phyloP scores from a whole-genome alignment of 2,888 invertebrate species.

The Pseudeuparius sepicola region DNA sequence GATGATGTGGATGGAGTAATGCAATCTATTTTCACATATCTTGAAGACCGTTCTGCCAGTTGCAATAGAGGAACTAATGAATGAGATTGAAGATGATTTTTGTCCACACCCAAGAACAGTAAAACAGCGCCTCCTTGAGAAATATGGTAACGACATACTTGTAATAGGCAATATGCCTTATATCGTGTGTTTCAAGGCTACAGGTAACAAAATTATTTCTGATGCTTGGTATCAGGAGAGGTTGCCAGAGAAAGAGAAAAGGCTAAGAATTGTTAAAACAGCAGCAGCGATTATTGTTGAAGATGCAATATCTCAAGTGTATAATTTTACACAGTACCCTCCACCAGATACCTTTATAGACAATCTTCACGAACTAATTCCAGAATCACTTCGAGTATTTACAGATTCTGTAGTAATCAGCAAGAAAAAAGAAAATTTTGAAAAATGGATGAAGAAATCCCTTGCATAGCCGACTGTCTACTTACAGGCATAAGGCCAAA shows the following conservation, averaged over 20 bases:
- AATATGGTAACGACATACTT: slow-evolving; percentile 5
- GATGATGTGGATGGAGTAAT: slow-evolving; percentile 7
- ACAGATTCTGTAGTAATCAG: slow-evolving; percentile 20
- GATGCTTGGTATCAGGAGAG: slow-evolving; percentile 5
- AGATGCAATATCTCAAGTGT: slow-evolving; percentile 4
- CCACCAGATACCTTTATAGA: slow-evolving; percentile 4
- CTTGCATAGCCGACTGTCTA: too few species aligned
- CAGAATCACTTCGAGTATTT: not conserved
- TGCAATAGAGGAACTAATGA: too few species aligned
- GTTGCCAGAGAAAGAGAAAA: slow-evolving; percentile 2
- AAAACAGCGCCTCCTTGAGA: slow-evolving; percentile 9
- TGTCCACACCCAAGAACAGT: slow-evolving; percentile 9
- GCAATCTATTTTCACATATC: slow-evolving; percentile 11
- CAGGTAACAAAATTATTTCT: slow-evolving; percentile 1
- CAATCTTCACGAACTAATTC: too few species aligned
- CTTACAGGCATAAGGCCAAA: too few species aligned
- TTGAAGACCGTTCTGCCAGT: slow-evolving; percentile 3
- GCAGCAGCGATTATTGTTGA: slow-evolving; percentile 3
- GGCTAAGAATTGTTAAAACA: slow-evolving; percentile 5
- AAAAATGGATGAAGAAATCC: too few species aligned
- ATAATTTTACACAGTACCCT: not conserved
- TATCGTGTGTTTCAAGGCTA: slow-evolving; percentile 6
- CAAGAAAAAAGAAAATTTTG: slow-evolving; percentile 13
- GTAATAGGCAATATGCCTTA: slow-evolving; percentile 2
- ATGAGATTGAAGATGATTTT: slow-evolving; percentile 7